Base-by-base conservation (phyloP, 23 tunicate genomes). In the Clavelina lepadiformis region DNA sequence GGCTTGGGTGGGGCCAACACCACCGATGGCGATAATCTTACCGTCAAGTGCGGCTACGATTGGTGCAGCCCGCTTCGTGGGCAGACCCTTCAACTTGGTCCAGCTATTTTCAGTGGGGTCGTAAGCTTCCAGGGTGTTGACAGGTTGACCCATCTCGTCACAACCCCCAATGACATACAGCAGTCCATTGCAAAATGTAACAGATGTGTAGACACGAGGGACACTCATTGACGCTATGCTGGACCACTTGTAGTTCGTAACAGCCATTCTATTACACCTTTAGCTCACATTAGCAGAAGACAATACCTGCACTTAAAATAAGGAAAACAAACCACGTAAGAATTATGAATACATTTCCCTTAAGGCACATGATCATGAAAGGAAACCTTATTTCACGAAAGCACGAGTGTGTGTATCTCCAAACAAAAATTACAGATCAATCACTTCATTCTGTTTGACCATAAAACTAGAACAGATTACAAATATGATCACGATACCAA, bases 31-130 rank as follows among this genome's bases (percentile, higher is more conserved):
- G 23, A 81, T 56, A 25, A 89, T 81, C 30, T 74, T 61, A 47
- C 71, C 80, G 24, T 70, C 78, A 28, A 69, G 29, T 1, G 89
- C 57, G 0, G 83, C 75, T 5, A 76, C 70, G 27, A 82, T 70
- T 21, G 97, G 97, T 15, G 97, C 97, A 41, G 97, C 97, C 20
- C 97, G 73, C 46, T 89, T 89, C 2, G 97, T 74, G 34, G 83
- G 97, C 97, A 89, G 81, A 24, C 63, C 26, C 50, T 75, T 75
- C 24, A 75, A 37, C 51, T 71, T 75, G 30, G 89, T 89, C 97
- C 97, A 89, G 5, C 66, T 73, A 29, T 81, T 75, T 23, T 51
- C 41, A 19, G 29, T 7, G 25, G 82, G 66, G 36, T 81, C 82
- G 54, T 81, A 89, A n/a, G 58, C 83, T 63, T 89, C 89, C 23